phyloP scores from a whole-genome alignment of 2,797 vertebrate species.

The Microcaecilia unicolor region DNA sequence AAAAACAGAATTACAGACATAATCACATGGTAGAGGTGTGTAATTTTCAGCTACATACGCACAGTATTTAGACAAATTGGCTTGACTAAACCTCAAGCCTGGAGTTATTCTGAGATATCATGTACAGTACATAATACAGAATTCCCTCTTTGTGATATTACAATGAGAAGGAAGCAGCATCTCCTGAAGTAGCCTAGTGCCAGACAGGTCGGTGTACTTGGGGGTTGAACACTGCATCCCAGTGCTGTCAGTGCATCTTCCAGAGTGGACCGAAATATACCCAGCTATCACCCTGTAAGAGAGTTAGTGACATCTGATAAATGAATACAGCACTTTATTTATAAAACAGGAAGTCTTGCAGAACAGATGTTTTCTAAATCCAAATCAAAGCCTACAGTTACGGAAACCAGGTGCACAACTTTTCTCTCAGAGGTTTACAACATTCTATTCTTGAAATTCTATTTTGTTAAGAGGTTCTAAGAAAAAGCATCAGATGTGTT shows the following conservation, averaged over 20 bases:
- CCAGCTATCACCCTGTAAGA: constrained; percentile 80
- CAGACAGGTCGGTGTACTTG: no score
- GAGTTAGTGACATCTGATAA: constrained; percentile 20
- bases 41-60: no score
- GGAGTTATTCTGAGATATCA: constrained; percentile 15
- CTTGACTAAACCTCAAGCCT: constrained; percentile 24
- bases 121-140: constrained; percentile 24
- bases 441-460: no score
- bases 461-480: no score
- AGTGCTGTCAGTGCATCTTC: constrained; percentile 68
- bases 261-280: constrained; percentile 75
- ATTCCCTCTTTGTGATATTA: constrained; percentile 5
- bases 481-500: no score
- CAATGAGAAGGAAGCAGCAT: constrained; percentile 12
- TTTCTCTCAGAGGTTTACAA: no score
- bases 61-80: constrained; percentile 18
- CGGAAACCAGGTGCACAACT: no score
- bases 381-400: no score
- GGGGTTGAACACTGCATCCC: constrained; percentile 19
- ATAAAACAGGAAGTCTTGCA: no score
- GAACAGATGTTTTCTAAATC: no score
- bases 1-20: no score
- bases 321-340: background rate
- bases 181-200: constrained; percentile 40
- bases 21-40: no score